phyloP scores from a whole-genome alignment of 1,140 invertebrate genomes.

The Apis florea region DNA sequence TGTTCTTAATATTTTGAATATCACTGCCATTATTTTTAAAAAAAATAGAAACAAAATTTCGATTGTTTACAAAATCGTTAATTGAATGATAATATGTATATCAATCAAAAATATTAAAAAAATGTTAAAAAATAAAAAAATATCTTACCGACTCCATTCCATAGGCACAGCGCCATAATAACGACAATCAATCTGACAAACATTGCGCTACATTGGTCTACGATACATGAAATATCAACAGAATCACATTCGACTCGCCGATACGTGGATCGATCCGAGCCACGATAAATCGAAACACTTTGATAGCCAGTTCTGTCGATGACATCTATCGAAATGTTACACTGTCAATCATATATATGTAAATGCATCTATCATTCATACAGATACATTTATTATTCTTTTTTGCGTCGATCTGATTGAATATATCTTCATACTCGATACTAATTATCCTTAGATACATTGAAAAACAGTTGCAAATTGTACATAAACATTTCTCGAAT shows the following conservation, averaged over 20 bases:
- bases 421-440: neutral
- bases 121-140: neutral
- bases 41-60: neutral
- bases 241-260: constrained; percentile 34
- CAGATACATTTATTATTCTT: neutral
- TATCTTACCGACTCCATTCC: constrained; percentile 64
- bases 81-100: too few relatives aligned
- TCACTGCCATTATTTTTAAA: neutral
- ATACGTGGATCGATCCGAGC: constrained; percentile 24
- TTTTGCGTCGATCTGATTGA: neutral
- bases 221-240: constrained; percentile 48
- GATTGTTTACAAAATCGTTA: too few relatives aligned
- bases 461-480: neutral
- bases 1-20: neutral
- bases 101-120: neutral
- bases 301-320: neutral
- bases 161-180: constrained; percentile 59
- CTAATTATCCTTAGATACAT: neutral
- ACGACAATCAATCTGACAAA: constrained; percentile 65
- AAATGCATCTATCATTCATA: constrained; percentile 8
- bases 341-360: neutral
- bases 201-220: constrained; percentile 69
- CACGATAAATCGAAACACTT: constrained; percentile 10
- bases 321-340: constrained; percentile 8
- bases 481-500: neutral